Evolutionary conservation across 2,113 vertebrate genomes (phyloP), one percentile per base, ranked within the genome.

Genomic region (Hystrix brachyura): DNA sequence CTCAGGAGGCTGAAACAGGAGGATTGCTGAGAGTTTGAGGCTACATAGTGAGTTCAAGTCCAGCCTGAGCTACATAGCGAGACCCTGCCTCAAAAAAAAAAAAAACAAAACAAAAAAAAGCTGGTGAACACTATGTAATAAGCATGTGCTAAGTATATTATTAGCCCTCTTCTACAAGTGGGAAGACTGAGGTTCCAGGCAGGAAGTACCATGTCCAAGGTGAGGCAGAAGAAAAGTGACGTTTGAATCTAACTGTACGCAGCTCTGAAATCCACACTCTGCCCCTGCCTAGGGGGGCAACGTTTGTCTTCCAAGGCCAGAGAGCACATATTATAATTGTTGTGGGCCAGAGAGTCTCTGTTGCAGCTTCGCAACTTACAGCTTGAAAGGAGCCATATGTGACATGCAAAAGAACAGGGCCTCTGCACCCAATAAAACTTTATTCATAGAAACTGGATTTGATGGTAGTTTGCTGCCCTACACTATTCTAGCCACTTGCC

Each of bases 381-480:
- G 57, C 74, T 79, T 55, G 12, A 90, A 90, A 84, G 43, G 29
- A 55, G 38, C 46, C 34, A 7, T 9, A 13, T 7, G 43, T 18
- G 3, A 81, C 25, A 10, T 18, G 3, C 4, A 38, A 85, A 65
- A 53, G 21, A 59, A 34, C 38, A 19, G 25, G 15, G 29, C 1
- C 7, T 18, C 3, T 29, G 34, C 74, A n/a, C 14, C 51, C 92
- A 53, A 62, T 74, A 83, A 84, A 90, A 78, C 71, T 92, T 94
- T 88, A 90, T 92, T 91, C 76, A 72, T 32, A 81, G 79, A 83
- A 18, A 53, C n/a, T 69, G 79, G 43, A 27, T 59, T n/a, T 79
- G 43, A 72, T 7, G 46, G 34, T 64, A 29, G 1, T 27, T 48
- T 57, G 59, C 38, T 86, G 17, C 10, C 23, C 29, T 32, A 51